Evolutionary conservation across 2,113 vertebrate species (phyloP).

Genomic region (Passer domesticus): DNA sequence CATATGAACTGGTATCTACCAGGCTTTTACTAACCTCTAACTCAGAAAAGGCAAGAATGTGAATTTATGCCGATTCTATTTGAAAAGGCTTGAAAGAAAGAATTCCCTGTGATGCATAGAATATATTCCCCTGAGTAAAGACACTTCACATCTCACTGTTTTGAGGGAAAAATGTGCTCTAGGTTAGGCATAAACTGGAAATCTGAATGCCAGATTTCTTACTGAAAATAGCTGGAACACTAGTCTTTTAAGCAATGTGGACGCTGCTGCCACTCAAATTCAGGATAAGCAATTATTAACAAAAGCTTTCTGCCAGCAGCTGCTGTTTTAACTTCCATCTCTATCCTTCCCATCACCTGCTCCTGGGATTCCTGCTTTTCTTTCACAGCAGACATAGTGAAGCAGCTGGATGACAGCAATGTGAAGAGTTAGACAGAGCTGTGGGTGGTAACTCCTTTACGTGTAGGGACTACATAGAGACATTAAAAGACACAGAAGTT

Average conservation of each 20-base stretch:
- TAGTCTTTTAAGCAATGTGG: neutral
- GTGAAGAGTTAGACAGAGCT: neutral
- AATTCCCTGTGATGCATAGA: neutral
- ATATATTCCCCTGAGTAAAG: neutral
- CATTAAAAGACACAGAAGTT: neutral
- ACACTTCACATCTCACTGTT: neutral
- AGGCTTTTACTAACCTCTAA: neutral
- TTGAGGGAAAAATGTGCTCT: neutral
- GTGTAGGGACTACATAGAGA: neutral
- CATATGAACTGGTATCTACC: neutral
- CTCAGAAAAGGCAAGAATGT: neutral
- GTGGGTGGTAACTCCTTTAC: accelerated
- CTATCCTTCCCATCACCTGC: neutral
- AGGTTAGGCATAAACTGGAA: neutral
- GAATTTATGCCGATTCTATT: accelerated
- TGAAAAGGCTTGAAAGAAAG: neutral
- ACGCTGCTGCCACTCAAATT: neutral
- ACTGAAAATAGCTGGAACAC: neutral
- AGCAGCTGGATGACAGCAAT: neutral
- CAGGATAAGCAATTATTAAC: neutral
- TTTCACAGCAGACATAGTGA: neutral
- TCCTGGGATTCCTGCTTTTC: neutral
- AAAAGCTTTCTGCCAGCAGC: neutral
- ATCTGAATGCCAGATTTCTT: neutral
- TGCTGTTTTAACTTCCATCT: neutral